Conservation (phyloP, 1,140 invertebrate species). For the Pectinophora gossypiella region DNA sequence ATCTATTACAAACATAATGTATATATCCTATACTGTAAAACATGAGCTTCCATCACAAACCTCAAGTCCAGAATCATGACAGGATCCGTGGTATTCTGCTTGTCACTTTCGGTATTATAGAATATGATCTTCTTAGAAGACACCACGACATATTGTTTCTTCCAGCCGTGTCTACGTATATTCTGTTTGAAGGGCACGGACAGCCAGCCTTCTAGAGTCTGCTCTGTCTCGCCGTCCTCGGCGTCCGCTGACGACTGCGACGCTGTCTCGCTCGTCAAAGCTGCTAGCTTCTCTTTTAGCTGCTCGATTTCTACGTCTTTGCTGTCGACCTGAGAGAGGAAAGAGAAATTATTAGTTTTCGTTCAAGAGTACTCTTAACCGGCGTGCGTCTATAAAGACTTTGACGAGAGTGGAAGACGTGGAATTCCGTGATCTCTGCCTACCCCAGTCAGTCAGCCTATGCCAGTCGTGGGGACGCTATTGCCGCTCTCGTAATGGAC, state of each 20-base stretch:
- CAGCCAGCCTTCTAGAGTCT: conserved; percentile 95
- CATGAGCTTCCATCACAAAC: no score
- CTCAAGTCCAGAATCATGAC: conserved; percentile 96
- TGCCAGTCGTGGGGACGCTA: no score
- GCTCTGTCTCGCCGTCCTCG: conserved; percentile 87
- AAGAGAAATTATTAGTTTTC: no score
- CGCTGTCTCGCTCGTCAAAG: conserved; percentile 89
- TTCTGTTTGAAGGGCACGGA: conserved; percentile 97
- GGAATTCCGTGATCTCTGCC: no score
- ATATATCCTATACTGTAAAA: no score
- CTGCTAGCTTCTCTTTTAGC: conserved; percentile 87
- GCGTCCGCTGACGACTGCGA: conserved; percentile 93
- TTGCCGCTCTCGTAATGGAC: no score
- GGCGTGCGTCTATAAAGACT: no score
- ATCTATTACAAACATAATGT: no score
- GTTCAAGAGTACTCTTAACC: no score
- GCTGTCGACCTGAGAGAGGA: conserved; percentile 89
- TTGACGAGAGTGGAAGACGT: no score
- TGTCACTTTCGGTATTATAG: conserved; percentile 96
- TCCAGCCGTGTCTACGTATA: conserved; percentile 96
- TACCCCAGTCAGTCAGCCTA: no score
- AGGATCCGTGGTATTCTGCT: conserved; percentile 93
- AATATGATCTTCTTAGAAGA: conserved; percentile 98
- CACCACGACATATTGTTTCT: conserved; percentile 97
- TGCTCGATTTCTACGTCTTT: conserved; percentile 98